Conservation (phyloP, 2,888 invertebrate genomes). For the Drosophila helvetica region DNA sequence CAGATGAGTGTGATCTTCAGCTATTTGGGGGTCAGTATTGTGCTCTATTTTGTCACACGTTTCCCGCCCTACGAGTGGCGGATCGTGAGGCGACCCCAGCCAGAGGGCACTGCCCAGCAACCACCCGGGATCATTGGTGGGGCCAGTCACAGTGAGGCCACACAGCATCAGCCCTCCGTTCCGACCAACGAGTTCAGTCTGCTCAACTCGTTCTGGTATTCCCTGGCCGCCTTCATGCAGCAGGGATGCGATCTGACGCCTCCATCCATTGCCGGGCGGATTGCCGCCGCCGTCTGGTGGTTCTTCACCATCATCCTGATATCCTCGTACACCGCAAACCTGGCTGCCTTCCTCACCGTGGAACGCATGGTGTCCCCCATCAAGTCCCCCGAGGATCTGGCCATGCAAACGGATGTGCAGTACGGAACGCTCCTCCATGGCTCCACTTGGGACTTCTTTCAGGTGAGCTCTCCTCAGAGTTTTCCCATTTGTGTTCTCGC, state of each 20-base stretch:
- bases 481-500: neutral
- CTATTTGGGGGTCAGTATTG: conserved; percentile 97
- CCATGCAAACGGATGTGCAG: conserved; percentile 96
- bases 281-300: conserved; percentile 99
- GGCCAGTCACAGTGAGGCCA: conserved; percentile 48
- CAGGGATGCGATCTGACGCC: conserved; percentile 99
- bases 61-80: conserved; percentile 99
- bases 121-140: conserved; percentile 81
- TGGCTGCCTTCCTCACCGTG: conserved; percentile 98
- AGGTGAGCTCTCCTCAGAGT: conserved; percentile 71
- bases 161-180: conserved; percentile 38
- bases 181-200: conserved; percentile 93
- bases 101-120: conserved; percentile 68
- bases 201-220: conserved; percentile 98
- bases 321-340: conserved; percentile 99
- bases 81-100: conserved; percentile 85
- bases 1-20: conserved; percentile 92
- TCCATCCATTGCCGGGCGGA: conserved; percentile 89
- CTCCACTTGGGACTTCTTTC: conserved; percentile 95
- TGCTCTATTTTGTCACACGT: conserved; percentile 97
- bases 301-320: conserved; percentile 99
- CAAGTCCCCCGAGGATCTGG: conserved; percentile 95
- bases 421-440: conserved; percentile 92
- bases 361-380: conserved; percentile 98
- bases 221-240: conserved; percentile 98